Evolutionary conservation across 1,140 invertebrate genomes (phyloP).

Genomic region (Pseudomyrmex gracilis): DNA sequence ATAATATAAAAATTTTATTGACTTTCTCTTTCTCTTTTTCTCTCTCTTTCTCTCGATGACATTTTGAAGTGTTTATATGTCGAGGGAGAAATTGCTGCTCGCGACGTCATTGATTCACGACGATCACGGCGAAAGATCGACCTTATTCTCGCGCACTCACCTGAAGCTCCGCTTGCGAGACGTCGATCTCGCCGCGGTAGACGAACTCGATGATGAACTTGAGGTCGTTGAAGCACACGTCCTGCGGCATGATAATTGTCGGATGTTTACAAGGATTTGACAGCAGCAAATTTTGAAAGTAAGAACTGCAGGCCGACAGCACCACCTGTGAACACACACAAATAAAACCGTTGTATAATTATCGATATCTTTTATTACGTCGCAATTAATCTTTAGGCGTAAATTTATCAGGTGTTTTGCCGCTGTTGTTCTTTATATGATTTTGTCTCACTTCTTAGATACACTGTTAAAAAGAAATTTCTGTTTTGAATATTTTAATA

Average conservation of each 20-base stretch:
- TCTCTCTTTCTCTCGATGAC: neutral
- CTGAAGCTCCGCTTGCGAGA: conserved; percentile 91
- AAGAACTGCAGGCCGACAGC: conserved; percentile 90
- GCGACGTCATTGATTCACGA: conserved; percentile 19
- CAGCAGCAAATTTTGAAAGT: conserved; percentile 90
- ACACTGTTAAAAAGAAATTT: too few relatives aligned
- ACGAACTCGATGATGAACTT: conserved; percentile 94
- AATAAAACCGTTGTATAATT: neutral
- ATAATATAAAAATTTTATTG: neutral
- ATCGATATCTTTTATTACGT: too few relatives aligned
- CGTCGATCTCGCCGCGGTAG: conserved; percentile 93
- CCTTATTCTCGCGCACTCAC: conserved; percentile 81
- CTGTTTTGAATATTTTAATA: too few relatives aligned
- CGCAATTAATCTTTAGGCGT: too few relatives aligned
- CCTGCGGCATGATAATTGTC: conserved; percentile 91
- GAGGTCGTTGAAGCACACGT: conserved; percentile 92
- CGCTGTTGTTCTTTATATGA: too few relatives aligned
- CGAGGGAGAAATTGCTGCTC: conserved; percentile 37
- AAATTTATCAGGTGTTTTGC: too few relatives aligned
- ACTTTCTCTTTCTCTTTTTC: neutral
- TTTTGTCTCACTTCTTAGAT: too few relatives aligned
- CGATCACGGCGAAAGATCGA: conserved; percentile 49
- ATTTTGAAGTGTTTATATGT: neutral
- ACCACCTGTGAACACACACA: conserved; percentile 87
- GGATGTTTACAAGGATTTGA: conserved; percentile 92